Percentiles rank a stretch among this genome's conserved stretches.
Conservation (phyloP, 2,797 vertebrate species). For the Catamblyrhynchus diadema region DNA sequence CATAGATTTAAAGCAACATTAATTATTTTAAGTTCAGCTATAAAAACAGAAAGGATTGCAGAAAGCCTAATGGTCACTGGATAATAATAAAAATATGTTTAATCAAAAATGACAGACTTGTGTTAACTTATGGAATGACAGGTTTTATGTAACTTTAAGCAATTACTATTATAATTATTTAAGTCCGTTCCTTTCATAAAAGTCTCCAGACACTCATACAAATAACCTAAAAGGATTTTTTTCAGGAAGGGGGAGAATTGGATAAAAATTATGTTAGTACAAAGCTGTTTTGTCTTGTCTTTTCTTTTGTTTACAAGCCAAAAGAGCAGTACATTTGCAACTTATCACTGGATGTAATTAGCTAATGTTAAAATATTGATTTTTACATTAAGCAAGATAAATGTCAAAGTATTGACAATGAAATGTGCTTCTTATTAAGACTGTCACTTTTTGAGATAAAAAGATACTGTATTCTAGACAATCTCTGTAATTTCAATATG, state of each 20-base stretch:
- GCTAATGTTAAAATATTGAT: constrained; percentile 66
- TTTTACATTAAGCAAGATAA: constrained; percentile 68
- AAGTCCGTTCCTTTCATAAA: neutral
- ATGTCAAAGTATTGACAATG: constrained; percentile 43
- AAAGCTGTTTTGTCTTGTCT: neutral
- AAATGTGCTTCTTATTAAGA: constrained; percentile 55
- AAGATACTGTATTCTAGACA: neutral
- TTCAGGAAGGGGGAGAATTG: fast-evolving
- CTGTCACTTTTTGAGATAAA: constrained; percentile 40
- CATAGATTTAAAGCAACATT: neutral
- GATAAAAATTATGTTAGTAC: neutral
- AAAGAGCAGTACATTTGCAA: constrained; percentile 14
- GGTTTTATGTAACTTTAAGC: neutral
- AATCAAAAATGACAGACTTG: neutral
- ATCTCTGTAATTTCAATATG: neutral
- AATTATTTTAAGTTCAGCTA: neutral
- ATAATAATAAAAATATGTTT: neutral
- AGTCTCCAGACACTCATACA: neutral
- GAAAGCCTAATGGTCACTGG: neutral
- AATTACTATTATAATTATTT: neutral
- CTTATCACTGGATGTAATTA: constrained; percentile 58
- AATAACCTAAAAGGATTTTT: neutral
- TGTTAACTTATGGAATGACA: neutral
- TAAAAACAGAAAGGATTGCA: neutral
- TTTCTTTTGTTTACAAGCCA: constrained; percentile 15